Conservation (phyloP, 2,888 invertebrate genomes). For the Leuctra nigra region DNA sequence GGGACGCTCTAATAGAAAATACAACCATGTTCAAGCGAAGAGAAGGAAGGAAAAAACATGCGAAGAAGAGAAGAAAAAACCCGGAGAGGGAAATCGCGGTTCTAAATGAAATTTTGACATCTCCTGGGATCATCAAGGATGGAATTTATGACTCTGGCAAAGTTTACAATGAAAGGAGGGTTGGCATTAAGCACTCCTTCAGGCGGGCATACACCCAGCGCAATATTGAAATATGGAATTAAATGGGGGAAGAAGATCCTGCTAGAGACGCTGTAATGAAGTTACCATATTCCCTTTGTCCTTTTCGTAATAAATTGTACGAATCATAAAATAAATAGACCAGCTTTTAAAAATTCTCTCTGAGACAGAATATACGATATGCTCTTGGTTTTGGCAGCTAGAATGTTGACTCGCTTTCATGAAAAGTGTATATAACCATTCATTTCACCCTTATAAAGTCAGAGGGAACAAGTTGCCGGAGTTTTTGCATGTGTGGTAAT, state of each 20-base stretch:
- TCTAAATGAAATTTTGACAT: slow-evolving; percentile 29
- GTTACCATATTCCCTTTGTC: slow-evolving; percentile 16
- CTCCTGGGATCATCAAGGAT: slow-evolving; percentile 26
- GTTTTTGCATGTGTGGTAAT: not conserved
- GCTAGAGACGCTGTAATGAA: not conserved
- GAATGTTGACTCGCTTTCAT: too few relatives aligned
- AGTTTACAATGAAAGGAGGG: slow-evolving; percentile 1
- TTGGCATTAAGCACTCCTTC: not conserved
- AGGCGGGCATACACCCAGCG: not conserved
- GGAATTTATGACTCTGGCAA: slow-evolving; percentile 20
- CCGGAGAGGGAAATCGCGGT: slow-evolving; percentile 25
- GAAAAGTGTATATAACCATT: slow-evolving; percentile 15
- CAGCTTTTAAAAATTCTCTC: not conserved
- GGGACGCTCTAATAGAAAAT: slow-evolving; percentile 6
- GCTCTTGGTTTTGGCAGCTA: not conserved
- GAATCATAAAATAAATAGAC: slow-evolving; percentile 2
- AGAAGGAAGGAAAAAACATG: not conserved
- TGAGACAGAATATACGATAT: not conserved
- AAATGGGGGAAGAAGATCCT: not conserved
- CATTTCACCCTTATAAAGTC: not conserved
- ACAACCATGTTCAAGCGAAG: slow-evolving; percentile 7
- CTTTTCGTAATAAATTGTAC: not conserved
- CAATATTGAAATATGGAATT: slow-evolving; percentile 25
- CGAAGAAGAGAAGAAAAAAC: slow-evolving; percentile 16
- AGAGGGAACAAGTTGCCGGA: not conserved